These are phyloP conservation scores for Odontophorus gujanensis DNA, from an alignment of 2,113 vertebrate species.

Conservation along the genomic window DNA sequence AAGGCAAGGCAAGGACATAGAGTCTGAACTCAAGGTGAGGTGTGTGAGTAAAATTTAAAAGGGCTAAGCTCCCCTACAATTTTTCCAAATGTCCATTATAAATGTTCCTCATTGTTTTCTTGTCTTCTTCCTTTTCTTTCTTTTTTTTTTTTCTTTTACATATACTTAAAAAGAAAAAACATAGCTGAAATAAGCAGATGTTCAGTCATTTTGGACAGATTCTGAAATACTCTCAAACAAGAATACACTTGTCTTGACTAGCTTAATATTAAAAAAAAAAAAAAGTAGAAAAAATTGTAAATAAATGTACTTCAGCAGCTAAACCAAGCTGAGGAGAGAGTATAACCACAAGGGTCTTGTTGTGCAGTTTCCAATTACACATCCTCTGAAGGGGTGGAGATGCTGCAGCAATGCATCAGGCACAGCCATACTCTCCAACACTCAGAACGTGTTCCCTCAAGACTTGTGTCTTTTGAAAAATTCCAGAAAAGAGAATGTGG, in stretches of 20 bases:
- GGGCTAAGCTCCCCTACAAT: not conserved
- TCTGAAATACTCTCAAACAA: not conserved
- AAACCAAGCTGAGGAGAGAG: not conserved
- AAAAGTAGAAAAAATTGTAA: not conserved
- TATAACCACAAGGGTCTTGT: not conserved
- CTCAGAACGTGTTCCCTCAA: not conserved
- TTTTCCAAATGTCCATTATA: not conserved
- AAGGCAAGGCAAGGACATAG: conserved; percentile 40
- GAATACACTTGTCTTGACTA: not conserved
- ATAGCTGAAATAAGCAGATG: not conserved
- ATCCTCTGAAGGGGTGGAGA: not conserved
- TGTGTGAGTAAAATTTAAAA: conserved; percentile 13
- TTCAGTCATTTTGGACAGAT: not conserved
- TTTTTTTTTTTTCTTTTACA: not conserved
- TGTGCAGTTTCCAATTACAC: not conserved
- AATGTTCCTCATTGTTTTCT: not conserved
- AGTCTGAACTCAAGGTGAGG: conserved; percentile 7
- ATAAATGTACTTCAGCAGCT: not conserved
- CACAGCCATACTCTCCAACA: not conserved
- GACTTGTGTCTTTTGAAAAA: not conserved
- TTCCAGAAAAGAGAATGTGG: not conserved
- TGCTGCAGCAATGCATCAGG: not conserved
- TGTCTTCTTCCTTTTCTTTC: not conserved
- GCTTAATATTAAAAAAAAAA: not conserved
- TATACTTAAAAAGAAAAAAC: not conserved